phyloP scores from a whole-genome alignment of 2,888 invertebrate genomes.

The Busseola fusca region DNA sequence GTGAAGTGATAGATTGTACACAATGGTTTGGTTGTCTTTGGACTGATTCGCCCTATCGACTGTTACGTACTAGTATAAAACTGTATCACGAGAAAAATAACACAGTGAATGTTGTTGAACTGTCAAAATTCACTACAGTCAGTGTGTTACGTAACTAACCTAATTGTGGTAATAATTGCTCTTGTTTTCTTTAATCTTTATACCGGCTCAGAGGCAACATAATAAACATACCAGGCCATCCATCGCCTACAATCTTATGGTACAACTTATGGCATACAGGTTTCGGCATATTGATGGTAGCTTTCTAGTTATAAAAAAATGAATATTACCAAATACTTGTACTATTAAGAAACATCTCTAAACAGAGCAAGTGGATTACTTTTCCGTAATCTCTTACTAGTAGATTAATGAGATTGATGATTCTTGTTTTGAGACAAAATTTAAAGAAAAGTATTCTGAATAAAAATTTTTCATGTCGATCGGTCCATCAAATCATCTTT shows the following conservation, averaged over 20 bases:
- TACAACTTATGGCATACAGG: slow-evolving; percentile 38
- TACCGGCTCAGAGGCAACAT: slow-evolving; percentile 2
- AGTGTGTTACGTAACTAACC: not conserved
- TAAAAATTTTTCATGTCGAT: not conserved
- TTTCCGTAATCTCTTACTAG: slow-evolving; percentile 2
- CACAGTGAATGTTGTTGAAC: not conserved
- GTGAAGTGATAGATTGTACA: no score
- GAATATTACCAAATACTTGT: slow-evolving; percentile 15
- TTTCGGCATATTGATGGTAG: slow-evolving; percentile 29
- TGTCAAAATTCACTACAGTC: not conserved
- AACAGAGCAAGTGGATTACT: slow-evolving; percentile 16
- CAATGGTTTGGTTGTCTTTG: no score
- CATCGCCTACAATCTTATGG: slow-evolving; percentile 37
- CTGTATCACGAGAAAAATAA: no score
- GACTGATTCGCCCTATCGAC: no score
- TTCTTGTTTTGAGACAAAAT: not conserved
- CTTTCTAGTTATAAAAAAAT: slow-evolving; percentile 55
- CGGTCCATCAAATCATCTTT: not conserved
- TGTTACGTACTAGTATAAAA: no score
- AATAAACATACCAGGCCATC: slow-evolving; percentile 36
- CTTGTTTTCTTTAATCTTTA: slow-evolving; percentile 12
- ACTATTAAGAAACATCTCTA: slow-evolving; percentile 30
- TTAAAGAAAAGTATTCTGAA: not conserved
- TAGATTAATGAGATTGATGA: no score
- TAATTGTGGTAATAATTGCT: not conserved